Percentiles rank a stretch among this genome's conserved stretches.
phyloP scores from a whole-genome alignment of 1,140 invertebrate genomes.

The Listronotus bonariensis region DNA sequence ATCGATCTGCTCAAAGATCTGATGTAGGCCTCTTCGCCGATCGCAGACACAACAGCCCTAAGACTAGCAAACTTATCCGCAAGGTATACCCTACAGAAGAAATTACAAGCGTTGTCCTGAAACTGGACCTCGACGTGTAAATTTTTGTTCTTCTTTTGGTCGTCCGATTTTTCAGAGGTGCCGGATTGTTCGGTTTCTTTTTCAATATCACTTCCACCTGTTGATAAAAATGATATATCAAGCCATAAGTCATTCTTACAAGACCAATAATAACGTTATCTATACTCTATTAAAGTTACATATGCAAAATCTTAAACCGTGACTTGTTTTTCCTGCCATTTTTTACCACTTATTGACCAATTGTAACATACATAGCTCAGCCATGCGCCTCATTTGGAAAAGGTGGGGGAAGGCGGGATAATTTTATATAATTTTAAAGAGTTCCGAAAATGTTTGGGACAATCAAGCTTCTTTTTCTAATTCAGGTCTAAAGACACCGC shows the following conservation, averaged over 20 bases:
- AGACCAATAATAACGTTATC: too few relatives aligned
- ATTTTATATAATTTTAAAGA: too few relatives aligned
- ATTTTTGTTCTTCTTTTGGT: constrained; percentile 55
- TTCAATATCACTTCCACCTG: background rate
- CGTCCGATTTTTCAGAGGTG: constrained; percentile 42
- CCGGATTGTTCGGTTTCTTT: constrained; percentile 12
- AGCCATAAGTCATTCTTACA: background rate
- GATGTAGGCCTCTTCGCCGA: constrained; percentile 73
- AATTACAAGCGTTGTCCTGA: constrained; percentile 72
- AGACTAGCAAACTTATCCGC: constrained; percentile 84
- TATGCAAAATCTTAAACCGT: too few relatives aligned
- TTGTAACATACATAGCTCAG: too few relatives aligned
- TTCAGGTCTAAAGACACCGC: too few relatives aligned
- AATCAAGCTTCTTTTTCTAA: too few relatives aligned
- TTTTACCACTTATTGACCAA: too few relatives aligned
- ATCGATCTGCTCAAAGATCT: constrained; percentile 88
- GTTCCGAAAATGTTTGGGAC: too few relatives aligned
- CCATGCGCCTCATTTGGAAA: too few relatives aligned
- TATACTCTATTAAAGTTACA: too few relatives aligned
- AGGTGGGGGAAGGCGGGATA: too few relatives aligned
- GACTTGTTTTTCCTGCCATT: too few relatives aligned
- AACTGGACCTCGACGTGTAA: constrained; percentile 79
- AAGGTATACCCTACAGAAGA: constrained; percentile 84
- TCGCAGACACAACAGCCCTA: constrained; percentile 70
- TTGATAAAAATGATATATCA: background rate